Conservation (phyloP, 2,888 invertebrate species). For the Tyria jacobaeae region DNA sequence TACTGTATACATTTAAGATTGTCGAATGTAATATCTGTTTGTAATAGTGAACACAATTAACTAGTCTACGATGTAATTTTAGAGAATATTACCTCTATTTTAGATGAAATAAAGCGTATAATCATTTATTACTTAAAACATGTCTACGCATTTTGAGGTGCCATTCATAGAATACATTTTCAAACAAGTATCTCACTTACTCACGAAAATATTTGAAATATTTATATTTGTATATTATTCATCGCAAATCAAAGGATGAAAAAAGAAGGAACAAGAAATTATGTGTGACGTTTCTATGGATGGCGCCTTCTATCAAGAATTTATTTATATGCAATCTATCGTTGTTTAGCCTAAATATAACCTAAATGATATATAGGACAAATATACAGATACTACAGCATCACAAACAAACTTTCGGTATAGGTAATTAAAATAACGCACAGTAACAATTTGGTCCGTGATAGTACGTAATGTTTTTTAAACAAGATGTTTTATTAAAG, state of each 20-base stretch:
- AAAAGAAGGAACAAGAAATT: not conserved
- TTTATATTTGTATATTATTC: constrained; percentile 15
- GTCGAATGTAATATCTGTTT: constrained; percentile 40
- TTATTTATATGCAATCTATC: constrained; percentile 14
- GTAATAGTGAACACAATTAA: constrained; percentile 73
- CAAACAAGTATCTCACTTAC: not conserved
- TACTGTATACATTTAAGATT: constrained; percentile 46
- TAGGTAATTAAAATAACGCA: constrained; percentile 24
- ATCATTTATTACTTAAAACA: constrained; percentile 39
- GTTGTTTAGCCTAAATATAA: constrained; percentile 2
- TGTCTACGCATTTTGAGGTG: constrained; percentile 9
- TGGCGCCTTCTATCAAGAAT: no score
- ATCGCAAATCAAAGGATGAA: not conserved
- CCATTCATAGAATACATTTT: not conserved
- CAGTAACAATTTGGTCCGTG: constrained; percentile 27
- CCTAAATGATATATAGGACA: not conserved
- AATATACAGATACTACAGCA: constrained; percentile 12
- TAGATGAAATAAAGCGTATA: constrained; percentile 44
- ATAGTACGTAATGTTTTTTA: constrained; percentile 29
- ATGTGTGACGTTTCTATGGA: no score
- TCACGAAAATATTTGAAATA: not conserved
- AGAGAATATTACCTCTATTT: constrained; percentile 74
- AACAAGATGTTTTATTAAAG: constrained; percentile 31
- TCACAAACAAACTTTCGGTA: constrained; percentile 12
- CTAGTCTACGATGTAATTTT: constrained; percentile 77